Percentiles rank a stretch among this genome's conserved stretches.
phyloP scores from a whole-genome alignment of 2,888 invertebrate species.

The Lasioglossum vierecki region DNA sequence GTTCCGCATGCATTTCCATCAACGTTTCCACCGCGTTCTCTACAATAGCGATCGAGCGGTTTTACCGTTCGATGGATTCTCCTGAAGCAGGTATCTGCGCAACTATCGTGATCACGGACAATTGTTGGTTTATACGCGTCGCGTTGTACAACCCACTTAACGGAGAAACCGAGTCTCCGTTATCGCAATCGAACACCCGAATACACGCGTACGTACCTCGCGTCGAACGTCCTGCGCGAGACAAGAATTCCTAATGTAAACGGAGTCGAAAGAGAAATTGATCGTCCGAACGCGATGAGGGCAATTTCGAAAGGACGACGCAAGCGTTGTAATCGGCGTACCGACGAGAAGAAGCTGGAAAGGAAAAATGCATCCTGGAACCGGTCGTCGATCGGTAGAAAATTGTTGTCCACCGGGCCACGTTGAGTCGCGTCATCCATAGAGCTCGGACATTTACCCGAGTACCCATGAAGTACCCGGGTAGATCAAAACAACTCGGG shows the following conservation, averaged over 20 bases:
- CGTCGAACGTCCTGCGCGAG: constrained; percentile 36
- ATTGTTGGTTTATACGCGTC: background rate
- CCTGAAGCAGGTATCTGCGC: background rate
- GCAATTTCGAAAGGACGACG: background rate
- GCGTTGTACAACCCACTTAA: constrained; percentile 31
- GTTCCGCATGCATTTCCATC: background rate
- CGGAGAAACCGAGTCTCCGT: constrained; percentile 53
- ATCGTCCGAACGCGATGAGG: background rate
- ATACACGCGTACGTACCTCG: background rate
- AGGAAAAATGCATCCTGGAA: too few species aligned
- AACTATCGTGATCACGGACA: background rate
- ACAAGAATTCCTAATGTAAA: constrained; percentile 48
- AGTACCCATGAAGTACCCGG: too few species aligned
- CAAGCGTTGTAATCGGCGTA: background rate
- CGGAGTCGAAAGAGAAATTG: constrained; percentile 29
- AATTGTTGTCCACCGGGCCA: background rate
- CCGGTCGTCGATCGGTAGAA: background rate
- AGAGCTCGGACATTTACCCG: too few species aligned
- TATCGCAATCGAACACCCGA: constrained; percentile 39
- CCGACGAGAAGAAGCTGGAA: background rate
- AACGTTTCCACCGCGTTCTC: background rate
- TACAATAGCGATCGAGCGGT: background rate
- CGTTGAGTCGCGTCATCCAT: background rate
- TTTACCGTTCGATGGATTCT: background rate
- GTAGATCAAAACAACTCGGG: too few species aligned